Evolutionary conservation across 2,113 vertebrate species (phyloP).

Genomic region (Ovis aries): DNA sequence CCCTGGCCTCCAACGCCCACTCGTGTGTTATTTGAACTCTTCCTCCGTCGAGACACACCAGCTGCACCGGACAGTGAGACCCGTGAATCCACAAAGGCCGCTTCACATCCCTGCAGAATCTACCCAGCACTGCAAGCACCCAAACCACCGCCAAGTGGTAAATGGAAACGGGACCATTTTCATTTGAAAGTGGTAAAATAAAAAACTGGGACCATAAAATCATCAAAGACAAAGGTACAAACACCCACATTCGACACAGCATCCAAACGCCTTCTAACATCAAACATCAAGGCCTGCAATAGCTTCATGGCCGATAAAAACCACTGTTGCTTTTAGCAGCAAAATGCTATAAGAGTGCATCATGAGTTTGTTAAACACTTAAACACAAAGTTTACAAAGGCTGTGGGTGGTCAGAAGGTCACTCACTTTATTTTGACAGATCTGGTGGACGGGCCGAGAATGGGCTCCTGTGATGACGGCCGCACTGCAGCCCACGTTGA

Average conservation of each 20-base stretch:
- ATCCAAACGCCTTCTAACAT: neutral
- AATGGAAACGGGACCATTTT: neutral
- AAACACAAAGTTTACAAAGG: accelerated
- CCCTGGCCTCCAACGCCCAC: accelerated
- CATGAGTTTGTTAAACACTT: accelerated
- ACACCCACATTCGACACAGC: accelerated
- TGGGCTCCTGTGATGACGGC: constrained; percentile 84
- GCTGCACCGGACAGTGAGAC: accelerated
- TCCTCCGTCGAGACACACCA: neutral
- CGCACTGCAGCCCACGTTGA: constrained; percentile 82
- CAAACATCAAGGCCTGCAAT: neutral
- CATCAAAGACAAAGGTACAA: neutral
- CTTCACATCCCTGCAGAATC: accelerated
- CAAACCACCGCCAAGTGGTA: too few species aligned
- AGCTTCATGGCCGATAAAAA: accelerated
- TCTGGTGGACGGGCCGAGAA: constrained; percentile 84
- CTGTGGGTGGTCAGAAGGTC: accelerated
- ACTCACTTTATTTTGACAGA: constrained; percentile 90
- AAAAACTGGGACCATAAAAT: neutral
- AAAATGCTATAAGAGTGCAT: accelerated
- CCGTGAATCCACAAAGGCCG: accelerated
- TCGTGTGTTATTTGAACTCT: neutral
- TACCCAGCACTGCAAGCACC: accelerated
- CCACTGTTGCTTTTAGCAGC: accelerated
- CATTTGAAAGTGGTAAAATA: neutral